A percentile compares a stretch with the other conserved stretches of the same genome.
Evolutionary conservation across 1,140 invertebrate genomes (phyloP).

Genomic region (Melitaea cinxia): DNA sequence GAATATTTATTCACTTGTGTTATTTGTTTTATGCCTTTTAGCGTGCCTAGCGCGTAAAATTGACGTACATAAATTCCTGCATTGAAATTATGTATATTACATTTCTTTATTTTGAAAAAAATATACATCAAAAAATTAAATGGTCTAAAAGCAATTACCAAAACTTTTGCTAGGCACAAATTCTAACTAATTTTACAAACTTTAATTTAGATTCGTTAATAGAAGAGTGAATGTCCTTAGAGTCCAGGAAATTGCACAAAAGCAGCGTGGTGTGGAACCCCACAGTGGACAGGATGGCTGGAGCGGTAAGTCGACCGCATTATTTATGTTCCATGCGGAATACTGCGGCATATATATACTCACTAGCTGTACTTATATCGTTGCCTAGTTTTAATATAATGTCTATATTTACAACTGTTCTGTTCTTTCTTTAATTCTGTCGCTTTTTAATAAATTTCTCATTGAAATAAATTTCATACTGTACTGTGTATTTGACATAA

Average conservation of each 20-base stretch:
- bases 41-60: neutral
- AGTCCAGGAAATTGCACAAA: slow-evolving; percentile 24
- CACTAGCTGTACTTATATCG: slow-evolving; percentile 15
- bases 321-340: slow-evolving; percentile 26
- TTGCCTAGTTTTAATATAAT: slow-evolving; percentile 11
- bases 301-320: slow-evolving; percentile 24
- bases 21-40: neutral
- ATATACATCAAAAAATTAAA: too few relatives aligned
- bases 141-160: too few relatives aligned
- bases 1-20: neutral
- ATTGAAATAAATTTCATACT: neutral
- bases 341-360: slow-evolving; percentile 3
- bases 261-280: slow-evolving; percentile 20
- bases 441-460: neutral
- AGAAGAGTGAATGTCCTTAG: slow-evolving; percentile 11
- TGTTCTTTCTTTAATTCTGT: too few relatives aligned
- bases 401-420: neutral
- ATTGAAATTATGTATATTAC: too few relatives aligned
- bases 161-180: too few relatives aligned
- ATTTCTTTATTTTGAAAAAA: too few relatives aligned
- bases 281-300: slow-evolving; percentile 20
- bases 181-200: neutral
- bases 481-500: too few relatives aligned
- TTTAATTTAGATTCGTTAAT: slow-evolving; percentile 17
- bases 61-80: too few relatives aligned